Evolutionary conservation across 2,113 vertebrate genomes (phyloP), one percentile per base, ranked within the genome.

Genomic region (Plecturocebus donacophilus): DNA sequence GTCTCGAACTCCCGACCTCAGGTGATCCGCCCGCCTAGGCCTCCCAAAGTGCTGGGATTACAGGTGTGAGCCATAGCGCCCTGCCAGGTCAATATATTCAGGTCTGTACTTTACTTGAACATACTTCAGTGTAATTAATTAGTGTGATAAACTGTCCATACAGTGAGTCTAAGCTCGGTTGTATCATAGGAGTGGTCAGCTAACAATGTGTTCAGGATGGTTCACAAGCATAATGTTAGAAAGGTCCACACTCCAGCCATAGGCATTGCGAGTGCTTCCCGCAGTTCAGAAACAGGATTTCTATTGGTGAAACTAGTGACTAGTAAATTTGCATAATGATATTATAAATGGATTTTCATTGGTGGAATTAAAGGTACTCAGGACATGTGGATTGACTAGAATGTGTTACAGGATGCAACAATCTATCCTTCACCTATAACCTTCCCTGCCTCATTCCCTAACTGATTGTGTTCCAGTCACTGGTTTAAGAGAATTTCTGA

Each of bases 401-500:
- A 40, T 23, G 17, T 8, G 0, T 23, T 23, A 52, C 0, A 1
- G 21, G 56, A 40, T 16, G 2, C 21, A n/a, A 79, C 32, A 19
- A 11, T 19, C 45, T 4, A 27, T 6, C 58, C 66, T 77, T 52
- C 16, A 38, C 75, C 58, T 45, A 0, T 0, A 11, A 3, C 35
- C 64, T 27, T n/a, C 35, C 25, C 49, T 12, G 30, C 9, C 20
- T 40, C 4, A 12, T 21, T 71, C 54, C 14, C 47, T 30, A 0
- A 13, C 3, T 56, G 56, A 83, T 80, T 49, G 54, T 30, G 42
- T 32, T 38, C 81, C 70, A 25, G 27, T 40, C 8, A 4, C 86
- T 35, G 20, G 45, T 47, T 56, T 17, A 56, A 45, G n/a, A 81
- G 14, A 12, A 20, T 70, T 40, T 82, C 21, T 61, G 32, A 47